Evolutionary conservation across 2,113 vertebrate species (phyloP).

Genomic region (Nycticebus coucang): DNA sequence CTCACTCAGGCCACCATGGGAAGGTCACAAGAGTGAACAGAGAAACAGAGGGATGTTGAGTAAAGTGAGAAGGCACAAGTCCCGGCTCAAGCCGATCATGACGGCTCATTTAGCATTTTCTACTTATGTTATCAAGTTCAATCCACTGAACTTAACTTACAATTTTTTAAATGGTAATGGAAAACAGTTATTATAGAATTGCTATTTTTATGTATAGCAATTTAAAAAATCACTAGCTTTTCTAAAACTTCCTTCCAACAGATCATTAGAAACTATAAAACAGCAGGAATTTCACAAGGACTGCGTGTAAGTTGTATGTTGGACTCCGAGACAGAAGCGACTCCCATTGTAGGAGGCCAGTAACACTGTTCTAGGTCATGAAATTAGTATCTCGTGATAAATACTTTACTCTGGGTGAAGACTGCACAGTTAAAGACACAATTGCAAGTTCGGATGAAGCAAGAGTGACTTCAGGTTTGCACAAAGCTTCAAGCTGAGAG

Average conservation of each 20-base stretch:
- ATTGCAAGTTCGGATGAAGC: neutral
- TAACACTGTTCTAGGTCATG: neutral
- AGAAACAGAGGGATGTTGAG: neutral
- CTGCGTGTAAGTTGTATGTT: fast-evolving
- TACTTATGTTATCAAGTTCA: neutral
- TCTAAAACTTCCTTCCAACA: neutral
- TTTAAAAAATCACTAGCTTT: neutral
- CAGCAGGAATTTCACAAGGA: neutral
- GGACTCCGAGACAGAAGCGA: fast-evolving
- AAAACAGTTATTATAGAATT: neutral
- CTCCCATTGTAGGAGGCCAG: neutral
- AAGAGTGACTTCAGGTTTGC: fast-evolving
- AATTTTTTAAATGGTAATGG: neutral
- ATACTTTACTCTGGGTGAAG: neutral
- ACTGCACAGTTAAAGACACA: neutral
- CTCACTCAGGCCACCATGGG: fast-evolving
- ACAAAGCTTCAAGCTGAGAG: fast-evolving
- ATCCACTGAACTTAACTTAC: fast-evolving
- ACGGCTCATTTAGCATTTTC: neutral
- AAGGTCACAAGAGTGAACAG: neutral
- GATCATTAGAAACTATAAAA: neutral
- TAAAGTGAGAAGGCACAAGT: neutral
- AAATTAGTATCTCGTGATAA: neutral
- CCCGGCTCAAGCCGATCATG: fast-evolving
- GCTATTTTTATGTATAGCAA: neutral